Evolutionary conservation across 2,797 vertebrate genomes (phyloP).

Genomic region (Poeciliopsis presidionis): DNA sequence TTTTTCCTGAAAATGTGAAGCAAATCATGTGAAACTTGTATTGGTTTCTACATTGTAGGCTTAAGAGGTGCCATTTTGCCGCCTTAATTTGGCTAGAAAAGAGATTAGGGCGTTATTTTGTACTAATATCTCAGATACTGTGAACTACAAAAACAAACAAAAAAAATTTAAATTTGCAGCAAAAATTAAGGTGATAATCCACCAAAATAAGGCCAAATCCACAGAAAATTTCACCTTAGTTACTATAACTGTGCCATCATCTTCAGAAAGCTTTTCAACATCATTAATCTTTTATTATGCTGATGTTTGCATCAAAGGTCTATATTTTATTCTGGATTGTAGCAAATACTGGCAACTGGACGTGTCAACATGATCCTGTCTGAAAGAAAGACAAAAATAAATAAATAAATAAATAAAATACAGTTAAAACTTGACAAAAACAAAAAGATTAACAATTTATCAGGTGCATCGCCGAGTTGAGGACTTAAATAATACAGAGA

Average conservation of each 20-base stretch:
- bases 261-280: neutral
- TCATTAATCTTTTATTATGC: neutral
- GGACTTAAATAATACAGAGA: neutral
- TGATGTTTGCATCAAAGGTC: neutral
- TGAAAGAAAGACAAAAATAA: neutral
- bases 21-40: neutral
- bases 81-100: neutral
- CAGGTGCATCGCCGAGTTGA: neutral
- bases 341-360: neutral
- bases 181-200: neutral
- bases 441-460: neutral
- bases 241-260: neutral
- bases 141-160: neutral
- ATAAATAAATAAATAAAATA: too few relatives aligned
- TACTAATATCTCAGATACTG: neutral
- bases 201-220: neutral
- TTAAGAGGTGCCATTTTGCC: neutral
- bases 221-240: neutral
- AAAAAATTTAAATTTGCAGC: neutral
- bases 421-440: neutral
- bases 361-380: neutral
- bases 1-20: neutral
- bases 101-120: neutral
- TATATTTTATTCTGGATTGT: too few relatives aligned
- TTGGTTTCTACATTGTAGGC: neutral